Evolutionary conservation across 2,888 invertebrate genomes (phyloP).

Genomic region (Eupeodes latifasciatus): DNA sequence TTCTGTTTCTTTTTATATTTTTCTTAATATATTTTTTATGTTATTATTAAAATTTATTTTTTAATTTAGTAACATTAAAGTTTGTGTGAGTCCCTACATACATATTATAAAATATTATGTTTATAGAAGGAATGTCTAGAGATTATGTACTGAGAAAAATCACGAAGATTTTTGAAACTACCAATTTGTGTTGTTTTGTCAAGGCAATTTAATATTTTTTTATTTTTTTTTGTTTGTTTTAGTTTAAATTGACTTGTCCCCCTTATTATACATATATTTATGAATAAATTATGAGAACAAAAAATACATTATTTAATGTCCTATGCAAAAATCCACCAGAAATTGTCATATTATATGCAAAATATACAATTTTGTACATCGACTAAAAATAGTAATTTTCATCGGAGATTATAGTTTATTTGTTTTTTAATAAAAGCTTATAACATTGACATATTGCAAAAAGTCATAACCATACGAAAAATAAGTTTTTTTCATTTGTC

Average conservation of each 20-base stretch:
- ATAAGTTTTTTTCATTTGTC: neutral
- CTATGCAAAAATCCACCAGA: slow-evolving; percentile 14
- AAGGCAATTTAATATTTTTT: slow-evolving; percentile 38
- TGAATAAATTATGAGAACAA: neutral
- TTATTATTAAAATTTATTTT: slow-evolving; percentile 33
- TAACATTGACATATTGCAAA: neutral
- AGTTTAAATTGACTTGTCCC: slow-evolving; percentile 38
- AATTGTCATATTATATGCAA: slow-evolving; percentile 37
- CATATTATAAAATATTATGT: slow-evolving; percentile 3
- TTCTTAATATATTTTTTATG: neutral
- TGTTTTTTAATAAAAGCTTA: neutral
- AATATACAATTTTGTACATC: slow-evolving; percentile 78
- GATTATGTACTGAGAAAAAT: slow-evolving; percentile 43
- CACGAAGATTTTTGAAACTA: slow-evolving; percentile 21
- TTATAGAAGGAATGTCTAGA: slow-evolving; percentile 42
- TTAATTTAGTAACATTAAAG: slow-evolving; percentile 34
- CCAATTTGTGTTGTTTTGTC: slow-evolving; percentile 74
- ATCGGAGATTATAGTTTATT: neutral
- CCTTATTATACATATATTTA: neutral
- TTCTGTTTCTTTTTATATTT: slow-evolving; percentile 10
- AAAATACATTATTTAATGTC: slow-evolving; percentile 11
- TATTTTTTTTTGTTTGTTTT: neutral
- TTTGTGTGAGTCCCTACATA: slow-evolving; percentile 48
- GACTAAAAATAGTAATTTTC: slow-evolving; percentile 59
- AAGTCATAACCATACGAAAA: neutral